Percentiles rank a stretch among this genome's conserved stretches.
Conservation (phyloP, 2,888 invertebrate species). For the Acanthacorydalis orientalis region DNA sequence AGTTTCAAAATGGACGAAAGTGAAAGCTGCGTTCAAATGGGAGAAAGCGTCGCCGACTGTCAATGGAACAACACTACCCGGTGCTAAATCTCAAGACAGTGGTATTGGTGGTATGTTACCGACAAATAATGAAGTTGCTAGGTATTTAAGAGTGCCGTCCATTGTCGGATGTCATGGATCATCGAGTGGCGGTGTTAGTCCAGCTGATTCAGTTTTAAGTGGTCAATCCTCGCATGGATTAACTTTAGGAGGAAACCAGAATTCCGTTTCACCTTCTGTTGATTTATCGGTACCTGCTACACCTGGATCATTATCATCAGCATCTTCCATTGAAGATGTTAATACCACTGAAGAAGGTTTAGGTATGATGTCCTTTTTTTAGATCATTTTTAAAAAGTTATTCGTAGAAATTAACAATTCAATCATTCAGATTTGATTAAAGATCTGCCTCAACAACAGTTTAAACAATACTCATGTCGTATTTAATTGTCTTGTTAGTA, state of each 20-base stretch:
- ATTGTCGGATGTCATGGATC: slow-evolving; percentile 20
- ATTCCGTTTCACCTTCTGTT: slow-evolving; percentile 14
- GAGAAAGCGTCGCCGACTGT: slow-evolving; percentile 42
- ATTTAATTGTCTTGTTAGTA: no score
- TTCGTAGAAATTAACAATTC: no score
- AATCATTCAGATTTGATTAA: no score
- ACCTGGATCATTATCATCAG: slow-evolving; percentile 49
- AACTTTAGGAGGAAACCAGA: slow-evolving; percentile 14
- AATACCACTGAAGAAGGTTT: slow-evolving; percentile 14
- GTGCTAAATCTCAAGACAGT: slow-evolving; percentile 26
- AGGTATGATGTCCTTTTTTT: slow-evolving; percentile 9
- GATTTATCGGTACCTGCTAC: slow-evolving; percentile 40
- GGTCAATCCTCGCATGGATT: slow-evolving; percentile 23
- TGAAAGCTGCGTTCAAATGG: slow-evolving; percentile 79
- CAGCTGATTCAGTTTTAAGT: slow-evolving; percentile 32
- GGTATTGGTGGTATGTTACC: slow-evolving; percentile 28
- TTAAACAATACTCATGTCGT: no score
- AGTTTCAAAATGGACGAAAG: slow-evolving; percentile 77
- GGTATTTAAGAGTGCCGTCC: slow-evolving; percentile 33
- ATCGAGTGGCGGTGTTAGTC: slow-evolving; percentile 26
- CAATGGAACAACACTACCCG: slow-evolving; percentile 16
- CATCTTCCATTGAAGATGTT: slow-evolving; percentile 56
- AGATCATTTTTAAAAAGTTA: no score
- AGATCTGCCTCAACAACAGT: no score
- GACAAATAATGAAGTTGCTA: slow-evolving; percentile 30